Evolutionary conservation across 2,113 vertebrate species (phyloP).

Genomic region (Odontophorus gujanensis): DNA sequence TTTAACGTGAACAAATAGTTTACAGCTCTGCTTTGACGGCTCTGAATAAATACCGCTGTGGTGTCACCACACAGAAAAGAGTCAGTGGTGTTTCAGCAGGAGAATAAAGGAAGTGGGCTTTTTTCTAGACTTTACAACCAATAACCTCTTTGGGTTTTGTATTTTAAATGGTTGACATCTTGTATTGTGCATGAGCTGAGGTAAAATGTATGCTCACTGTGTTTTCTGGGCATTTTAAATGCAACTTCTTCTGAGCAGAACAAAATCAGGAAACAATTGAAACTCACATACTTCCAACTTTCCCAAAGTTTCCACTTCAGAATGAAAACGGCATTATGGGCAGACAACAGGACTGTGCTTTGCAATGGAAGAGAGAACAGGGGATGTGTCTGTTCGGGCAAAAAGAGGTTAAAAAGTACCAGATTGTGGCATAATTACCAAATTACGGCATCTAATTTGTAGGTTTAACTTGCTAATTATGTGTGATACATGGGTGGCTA

Average conservation of each 20-base stretch:
- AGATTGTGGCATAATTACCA: constrained; percentile 63
- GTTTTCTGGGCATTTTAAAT: not conserved
- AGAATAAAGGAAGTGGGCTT: not conserved
- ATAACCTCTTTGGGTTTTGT: not conserved
- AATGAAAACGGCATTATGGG: not conserved
- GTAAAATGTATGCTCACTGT: not conserved
- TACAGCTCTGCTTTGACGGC: not conserved
- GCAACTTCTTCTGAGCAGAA: not conserved
- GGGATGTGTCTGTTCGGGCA: not conserved
- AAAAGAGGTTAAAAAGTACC: constrained; percentile 62
- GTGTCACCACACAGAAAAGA: not conserved
- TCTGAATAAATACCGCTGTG: not conserved
- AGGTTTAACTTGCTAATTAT: constrained; percentile 68
- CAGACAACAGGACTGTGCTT: not conserved
- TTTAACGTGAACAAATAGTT: constrained; percentile 8
- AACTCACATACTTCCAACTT: not conserved
- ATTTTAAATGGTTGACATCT: not conserved
- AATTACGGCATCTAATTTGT: constrained; percentile 62
- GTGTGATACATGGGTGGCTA: constrained; percentile 35
- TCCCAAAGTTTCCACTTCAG: not conserved
- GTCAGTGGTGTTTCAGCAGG: not conserved
- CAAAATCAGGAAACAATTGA: not conserved
- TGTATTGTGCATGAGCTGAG: not conserved
- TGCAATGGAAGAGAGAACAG: accelerated
- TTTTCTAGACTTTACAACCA: not conserved